Base-by-base conservation (phyloP, 2,797 vertebrate species). In the Anguilla anguilla region DNA sequence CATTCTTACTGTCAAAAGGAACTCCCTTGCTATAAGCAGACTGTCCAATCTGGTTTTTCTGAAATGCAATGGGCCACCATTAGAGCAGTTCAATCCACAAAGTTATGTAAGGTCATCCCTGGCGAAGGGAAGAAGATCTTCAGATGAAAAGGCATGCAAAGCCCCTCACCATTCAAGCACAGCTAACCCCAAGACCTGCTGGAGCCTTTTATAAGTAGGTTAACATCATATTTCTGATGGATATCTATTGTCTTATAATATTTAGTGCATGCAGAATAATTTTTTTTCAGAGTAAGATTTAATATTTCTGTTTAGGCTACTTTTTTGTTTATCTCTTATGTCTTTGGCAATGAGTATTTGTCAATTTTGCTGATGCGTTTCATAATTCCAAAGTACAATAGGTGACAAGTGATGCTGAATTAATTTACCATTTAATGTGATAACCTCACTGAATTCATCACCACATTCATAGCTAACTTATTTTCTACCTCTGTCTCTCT, bases 1-100 rank as follows among this genome's bases (percentile, higher is more conserved):
- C 19, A 57, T 79, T 19, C 69, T 77, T 49, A 79, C 51, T 53
- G 64, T 15, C 17, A 86, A 86, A 72, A 67, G 85, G 46, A 86
- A 86, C 31, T 7, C 61, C 15, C 61, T 86, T 35, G 28, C 69
- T 39, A 28, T 35, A 35, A 39, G 31, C 11, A 10, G 28, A 74
- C 28, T 74, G 69, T 74, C 69, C 69, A 74, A 35, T 9, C 69
- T 35, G 28, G 28, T 35, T 15, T 35, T 74, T 35, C 28, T 74
- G 28, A 74, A 74, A 74, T 31, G 28, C 11, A 74, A 39, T 35
- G 28, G 69, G 10, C 28, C 69, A 74, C 69, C 69, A 74, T 35
- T 74, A 39, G 7, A 74, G 28, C 69, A 74, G 69, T 74, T 74
- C 69, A 74, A 35, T 74, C 69, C 28, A 35, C 7, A 74, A 39